Percentiles rank a stretch among this genome's conserved stretches.
phyloP scores from a whole-genome alignment of 2,113 vertebrate genomes.

The Furnarius figulus region DNA sequence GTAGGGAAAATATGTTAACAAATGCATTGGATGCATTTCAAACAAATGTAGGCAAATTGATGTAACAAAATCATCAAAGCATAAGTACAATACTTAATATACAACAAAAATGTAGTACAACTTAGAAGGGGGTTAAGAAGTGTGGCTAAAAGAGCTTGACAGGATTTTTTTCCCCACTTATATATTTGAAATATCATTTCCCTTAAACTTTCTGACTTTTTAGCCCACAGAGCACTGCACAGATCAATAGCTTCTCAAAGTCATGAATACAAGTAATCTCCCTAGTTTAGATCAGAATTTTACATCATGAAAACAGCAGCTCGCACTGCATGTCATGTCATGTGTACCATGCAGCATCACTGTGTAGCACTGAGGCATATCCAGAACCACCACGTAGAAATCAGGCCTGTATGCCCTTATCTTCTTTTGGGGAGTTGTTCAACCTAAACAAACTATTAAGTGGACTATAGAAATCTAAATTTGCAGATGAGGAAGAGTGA shows the following conservation, averaged over 20 bases:
- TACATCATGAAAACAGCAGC: background rate
- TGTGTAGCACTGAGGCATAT: rapidly evolving
- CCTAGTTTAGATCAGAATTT: background rate
- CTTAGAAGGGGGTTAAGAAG: background rate
- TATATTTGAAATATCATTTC: background rate
- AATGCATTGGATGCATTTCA: background rate
- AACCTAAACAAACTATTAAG: background rate
- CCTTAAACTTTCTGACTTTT: background rate
- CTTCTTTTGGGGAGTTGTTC: background rate
- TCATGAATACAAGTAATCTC: background rate
- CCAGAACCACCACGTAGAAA: background rate
- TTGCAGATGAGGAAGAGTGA: background rate
- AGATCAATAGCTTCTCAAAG: background rate
- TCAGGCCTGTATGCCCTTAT: background rate
- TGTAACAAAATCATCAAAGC: background rate
- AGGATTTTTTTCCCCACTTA: background rate
- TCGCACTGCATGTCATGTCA: background rate
- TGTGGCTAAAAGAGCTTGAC: background rate
- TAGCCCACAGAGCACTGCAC: background rate
- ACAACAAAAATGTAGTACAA: background rate
- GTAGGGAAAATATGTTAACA: background rate
- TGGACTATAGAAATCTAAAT: background rate
- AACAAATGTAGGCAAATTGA: background rate
- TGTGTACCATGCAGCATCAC: background rate
- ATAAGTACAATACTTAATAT: background rate